Percentiles rank a stretch among this genome's conserved stretches.
Evolutionary conservation across 2,888 invertebrate species (phyloP).

Genomic region (Criorhina ranunculi): DNA sequence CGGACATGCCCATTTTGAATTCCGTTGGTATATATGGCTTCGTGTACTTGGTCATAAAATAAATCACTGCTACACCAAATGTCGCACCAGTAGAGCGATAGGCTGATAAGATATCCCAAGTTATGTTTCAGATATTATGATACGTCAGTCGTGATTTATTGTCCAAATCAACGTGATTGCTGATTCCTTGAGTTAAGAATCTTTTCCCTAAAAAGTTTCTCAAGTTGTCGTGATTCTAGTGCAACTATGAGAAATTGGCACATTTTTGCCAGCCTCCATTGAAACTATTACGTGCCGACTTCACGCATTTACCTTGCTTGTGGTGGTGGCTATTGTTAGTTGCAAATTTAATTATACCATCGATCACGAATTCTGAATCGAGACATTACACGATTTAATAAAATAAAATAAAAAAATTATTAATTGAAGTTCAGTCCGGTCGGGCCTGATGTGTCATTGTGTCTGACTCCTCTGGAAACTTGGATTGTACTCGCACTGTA

Average conservation of each 20-base stretch:
- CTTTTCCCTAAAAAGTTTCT: slow-evolving; percentile 40
- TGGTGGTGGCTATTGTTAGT: slow-evolving; percentile 2
- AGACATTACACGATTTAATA: slow-evolving; percentile 67
- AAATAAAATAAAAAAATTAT: too few species aligned
- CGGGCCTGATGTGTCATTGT: slow-evolving; percentile 66
- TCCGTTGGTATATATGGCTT: slow-evolving; percentile 26
- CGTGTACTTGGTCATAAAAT: slow-evolving; percentile 22
- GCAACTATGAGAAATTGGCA: slow-evolving; percentile 44
- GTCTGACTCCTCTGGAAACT: slow-evolving; percentile 27
- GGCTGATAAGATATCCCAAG: slow-evolving; percentile 26
- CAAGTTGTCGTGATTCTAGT: slow-evolving; percentile 57
- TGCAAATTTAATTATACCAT: slow-evolving; percentile 49
- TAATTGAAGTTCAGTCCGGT: slow-evolving; percentile 53
- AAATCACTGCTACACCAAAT: slow-evolving; percentile 30
- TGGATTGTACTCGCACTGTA: slow-evolving; percentile 5
- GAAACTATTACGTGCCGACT: slow-evolving; percentile 34
- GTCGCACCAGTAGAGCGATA: slow-evolving; percentile 16
- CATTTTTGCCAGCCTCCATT: slow-evolving; percentile 51
- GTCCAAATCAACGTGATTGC: slow-evolving; percentile 41
- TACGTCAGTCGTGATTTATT: slow-evolving; percentile 60
- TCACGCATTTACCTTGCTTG: slow-evolving; percentile 30
- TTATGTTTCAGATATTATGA: slow-evolving; percentile 9
- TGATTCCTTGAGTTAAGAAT: slow-evolving; percentile 26
- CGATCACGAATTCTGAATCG: slow-evolving; percentile 64
- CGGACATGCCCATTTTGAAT: slow-evolving; percentile 52